A percentile compares a stretch with the other conserved stretches of the same genome.
These are phyloP conservation scores for Chirona hameri DNA, from an alignment of 2,888 invertebrate genomes.

Conservation along the genomic window DNA sequence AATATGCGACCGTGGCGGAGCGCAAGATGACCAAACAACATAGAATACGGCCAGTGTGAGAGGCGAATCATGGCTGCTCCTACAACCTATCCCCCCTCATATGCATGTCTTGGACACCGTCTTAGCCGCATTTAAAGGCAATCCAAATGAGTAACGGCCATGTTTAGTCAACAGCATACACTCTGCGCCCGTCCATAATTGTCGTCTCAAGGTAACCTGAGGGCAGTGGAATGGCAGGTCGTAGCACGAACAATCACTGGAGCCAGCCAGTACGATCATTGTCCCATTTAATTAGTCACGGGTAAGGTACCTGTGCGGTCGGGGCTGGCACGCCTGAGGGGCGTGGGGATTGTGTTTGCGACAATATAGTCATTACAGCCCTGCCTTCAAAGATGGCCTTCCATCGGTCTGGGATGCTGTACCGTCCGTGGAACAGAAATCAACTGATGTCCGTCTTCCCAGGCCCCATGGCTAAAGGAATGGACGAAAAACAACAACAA, in stretches of 20 bases:
- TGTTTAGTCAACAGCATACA: neutral
- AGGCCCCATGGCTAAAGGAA: too few relatives aligned
- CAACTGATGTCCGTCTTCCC: too few relatives aligned
- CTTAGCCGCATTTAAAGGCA: neutral
- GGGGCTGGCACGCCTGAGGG: too few relatives aligned
- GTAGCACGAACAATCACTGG: neutral
- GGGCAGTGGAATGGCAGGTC: neutral
- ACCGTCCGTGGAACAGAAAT: too few relatives aligned
- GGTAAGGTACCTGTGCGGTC: too few relatives aligned
- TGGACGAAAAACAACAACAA: too few relatives aligned
- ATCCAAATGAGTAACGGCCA: neutral
- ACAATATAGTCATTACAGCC: neutral
- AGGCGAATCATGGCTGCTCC: neutral
- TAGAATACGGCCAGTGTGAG: neutral
- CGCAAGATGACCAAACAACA: neutral
- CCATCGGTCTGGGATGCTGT: too few relatives aligned
- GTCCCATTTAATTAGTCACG: neutral
- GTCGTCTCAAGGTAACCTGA: neutral
- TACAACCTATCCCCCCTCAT: neutral
- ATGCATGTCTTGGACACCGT: neutral
- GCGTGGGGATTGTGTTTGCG: neutral
- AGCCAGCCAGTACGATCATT: neutral
- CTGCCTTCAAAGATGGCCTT: too few relatives aligned
- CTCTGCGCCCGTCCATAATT: neutral
- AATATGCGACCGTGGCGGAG: neutral